phyloP scores from a whole-genome alignment of 2,888 invertebrate species.

The Dryadula phaetusa region DNA sequence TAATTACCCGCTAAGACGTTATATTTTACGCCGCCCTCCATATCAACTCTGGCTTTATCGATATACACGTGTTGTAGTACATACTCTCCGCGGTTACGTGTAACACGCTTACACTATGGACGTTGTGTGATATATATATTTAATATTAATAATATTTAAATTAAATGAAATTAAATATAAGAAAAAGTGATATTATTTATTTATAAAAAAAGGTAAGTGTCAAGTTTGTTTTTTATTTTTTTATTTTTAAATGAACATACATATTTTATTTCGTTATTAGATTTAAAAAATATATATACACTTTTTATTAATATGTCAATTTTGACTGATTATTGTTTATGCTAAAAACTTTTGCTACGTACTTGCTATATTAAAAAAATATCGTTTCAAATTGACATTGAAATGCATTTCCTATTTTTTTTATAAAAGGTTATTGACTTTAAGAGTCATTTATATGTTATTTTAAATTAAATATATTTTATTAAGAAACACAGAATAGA shows the following conservation, averaged over 20 bases:
- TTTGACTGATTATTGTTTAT: no score
- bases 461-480: no score
- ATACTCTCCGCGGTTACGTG: conserved; percentile 25
- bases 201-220: background rate
- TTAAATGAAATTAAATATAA: background rate
- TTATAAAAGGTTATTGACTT: background rate
- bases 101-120: conserved; percentile 29
- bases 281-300: no score
- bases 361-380: background rate
- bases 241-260: no score
- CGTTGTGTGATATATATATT: conserved; percentile 9
- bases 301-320: no score
- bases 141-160: background rate
- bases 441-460: background rate
- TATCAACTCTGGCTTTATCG: conserved; percentile 11
- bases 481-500: no score
- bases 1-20: background rate
- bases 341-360: background rate
- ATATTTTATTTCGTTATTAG: no score
- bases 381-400: background rate
- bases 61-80: conserved; percentile 32
- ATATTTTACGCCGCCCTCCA: background rate
- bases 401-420: background rate
- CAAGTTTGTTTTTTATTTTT: background rate
- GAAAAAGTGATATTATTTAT: conserved; percentile 5